Base-by-base conservation (phyloP, 2,888 invertebrate genomes). In the Drosophila tanythrix region DNA sequence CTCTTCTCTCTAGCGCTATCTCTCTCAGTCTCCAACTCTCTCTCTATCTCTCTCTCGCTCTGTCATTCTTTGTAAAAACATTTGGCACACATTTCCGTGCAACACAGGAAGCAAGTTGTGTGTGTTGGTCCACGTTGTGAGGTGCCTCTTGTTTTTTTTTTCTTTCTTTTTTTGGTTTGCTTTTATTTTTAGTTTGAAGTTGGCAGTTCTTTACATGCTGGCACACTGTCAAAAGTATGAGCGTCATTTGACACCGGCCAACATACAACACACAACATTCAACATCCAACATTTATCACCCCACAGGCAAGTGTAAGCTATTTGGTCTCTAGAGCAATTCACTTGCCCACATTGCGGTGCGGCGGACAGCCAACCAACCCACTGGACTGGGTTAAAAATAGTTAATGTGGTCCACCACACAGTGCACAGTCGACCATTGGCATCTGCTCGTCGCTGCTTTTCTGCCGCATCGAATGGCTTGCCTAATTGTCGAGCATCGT, bases 31-130 rank as follows among this genome's bases (percentile, higher is more conserved):
- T 2, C 3, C 27, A 15, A n/a, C 53, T 15, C 1, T 25, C 35
- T 53, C 31, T 53, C n/a, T 40, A 0, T 40, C 3, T 18, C 18
- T 25, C 25, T 36, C 35, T 36, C 25, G 18, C 18, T 36, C 25
- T 11, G 36, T 52, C 48, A 59, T 64, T 70, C 70, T 70, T 62
- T 59, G 57, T 46, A 62, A 60, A 70, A 67, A 70, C 70, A 79
- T 81, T 85, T 83, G 86, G 83, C 86, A 83, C 81, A 86, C 74
- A 83, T 83, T 86, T 80, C 64, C 72, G 62, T 66, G 66, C 62
- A 79, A 76, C 79, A 85, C 83, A 83, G 83, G 86, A 83, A 83
- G 83, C 74, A 76, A 27, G 55, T n/a, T 56, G 43, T 67, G 69
- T 56, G 43, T 67, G 69, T 60, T 63, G 64, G 61, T 63, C 51